A percentile compares a stretch with the other conserved stretches of the same genome.
Evolutionary conservation across 2,797 vertebrate genomes (phyloP).

Genomic region (Zalophus californianus): DNA sequence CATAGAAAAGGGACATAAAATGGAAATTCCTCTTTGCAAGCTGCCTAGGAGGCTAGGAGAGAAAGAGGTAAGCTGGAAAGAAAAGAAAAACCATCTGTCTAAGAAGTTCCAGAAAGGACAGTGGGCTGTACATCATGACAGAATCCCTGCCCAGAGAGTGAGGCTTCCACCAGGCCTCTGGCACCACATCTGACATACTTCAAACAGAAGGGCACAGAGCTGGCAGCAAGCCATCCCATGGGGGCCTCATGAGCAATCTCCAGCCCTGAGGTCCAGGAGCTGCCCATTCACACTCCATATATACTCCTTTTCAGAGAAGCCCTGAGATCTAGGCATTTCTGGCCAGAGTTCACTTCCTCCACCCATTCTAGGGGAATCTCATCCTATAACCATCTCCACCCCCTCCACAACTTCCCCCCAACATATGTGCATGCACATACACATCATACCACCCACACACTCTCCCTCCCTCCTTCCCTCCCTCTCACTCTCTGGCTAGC

Average conservation of each 20-base stretch:
- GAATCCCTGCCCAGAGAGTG: background rate
- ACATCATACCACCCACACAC: background rate
- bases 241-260: background rate
- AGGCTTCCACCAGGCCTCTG: background rate
- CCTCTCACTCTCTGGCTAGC: background rate
- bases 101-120: background rate
- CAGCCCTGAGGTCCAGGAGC: background rate
- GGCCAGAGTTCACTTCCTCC: background rate
- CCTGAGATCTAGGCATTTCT: background rate
- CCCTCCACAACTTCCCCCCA: background rate
- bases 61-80: background rate
- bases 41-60: background rate
- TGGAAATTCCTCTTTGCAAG: background rate
- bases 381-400: background rate
- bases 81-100: background rate
- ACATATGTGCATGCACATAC: background rate
- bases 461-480: no score
- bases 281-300: fast-evolving
- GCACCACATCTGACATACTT: background rate
- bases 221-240: background rate
- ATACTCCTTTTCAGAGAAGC: background rate
- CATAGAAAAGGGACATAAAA: background rate
- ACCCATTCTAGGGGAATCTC: background rate
- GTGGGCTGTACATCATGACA: fast-evolving
- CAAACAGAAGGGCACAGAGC: background rate